Conservation (phyloP, 2,113 vertebrate species). For the Orthonyx spaldingii region DNA sequence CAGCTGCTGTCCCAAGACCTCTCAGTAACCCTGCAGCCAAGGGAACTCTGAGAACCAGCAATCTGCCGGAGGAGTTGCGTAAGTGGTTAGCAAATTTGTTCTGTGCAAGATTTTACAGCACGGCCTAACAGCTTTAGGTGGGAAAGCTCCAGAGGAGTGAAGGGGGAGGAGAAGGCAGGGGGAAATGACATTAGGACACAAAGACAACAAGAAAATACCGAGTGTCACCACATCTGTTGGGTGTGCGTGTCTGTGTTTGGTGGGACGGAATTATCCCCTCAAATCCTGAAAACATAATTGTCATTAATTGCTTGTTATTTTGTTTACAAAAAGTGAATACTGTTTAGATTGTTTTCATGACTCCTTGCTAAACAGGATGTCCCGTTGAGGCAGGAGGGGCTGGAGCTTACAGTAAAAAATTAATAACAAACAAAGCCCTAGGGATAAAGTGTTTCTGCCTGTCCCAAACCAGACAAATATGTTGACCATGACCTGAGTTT, state of each 20-base stretch:
- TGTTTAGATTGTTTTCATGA: conserved; percentile 8
- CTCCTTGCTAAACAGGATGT: conserved; percentile 48
- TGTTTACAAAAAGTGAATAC: conserved; percentile 36
- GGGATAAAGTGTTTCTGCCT: conserved; percentile 2
- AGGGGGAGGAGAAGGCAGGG: neutral
- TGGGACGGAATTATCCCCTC: neutral
- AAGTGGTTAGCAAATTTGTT: conserved; percentile 58
- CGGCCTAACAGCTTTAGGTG: neutral
- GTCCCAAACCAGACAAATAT: neutral
- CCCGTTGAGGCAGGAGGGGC: conserved; percentile 18
- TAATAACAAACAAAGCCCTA: conserved; percentile 5
- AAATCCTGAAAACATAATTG: neutral
- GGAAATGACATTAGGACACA: neutral
- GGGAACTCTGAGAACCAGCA: conserved; percentile 76
- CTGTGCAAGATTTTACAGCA: neutral
- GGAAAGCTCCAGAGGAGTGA: neutral
- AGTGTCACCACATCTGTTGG: conserved; percentile 2
- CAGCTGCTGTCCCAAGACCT: conserved; percentile 65
- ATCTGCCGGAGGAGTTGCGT: conserved; percentile 77
- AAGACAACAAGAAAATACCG: neutral
- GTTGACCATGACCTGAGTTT: neutral
- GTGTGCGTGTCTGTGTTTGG: neutral
- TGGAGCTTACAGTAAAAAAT: conserved; percentile 26
- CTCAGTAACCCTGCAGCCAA: conserved; percentile 60
- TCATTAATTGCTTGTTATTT: conserved; percentile 38